Evolutionary conservation across 2,888 invertebrate species (phyloP), one percentile per base, ranked within the genome.

Genomic region (Cephus pygmeus): DNA sequence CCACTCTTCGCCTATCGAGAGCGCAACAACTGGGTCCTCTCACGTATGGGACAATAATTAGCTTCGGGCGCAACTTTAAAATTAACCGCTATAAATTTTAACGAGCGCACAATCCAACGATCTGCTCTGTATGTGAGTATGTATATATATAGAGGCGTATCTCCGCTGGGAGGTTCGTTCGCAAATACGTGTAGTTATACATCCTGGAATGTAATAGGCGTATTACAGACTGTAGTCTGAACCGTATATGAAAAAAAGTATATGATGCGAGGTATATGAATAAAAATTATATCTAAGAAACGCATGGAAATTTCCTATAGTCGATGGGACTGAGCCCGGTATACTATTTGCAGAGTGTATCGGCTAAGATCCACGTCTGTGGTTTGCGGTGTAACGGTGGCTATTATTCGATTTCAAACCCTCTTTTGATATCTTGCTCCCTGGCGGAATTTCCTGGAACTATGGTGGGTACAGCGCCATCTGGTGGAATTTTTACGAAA

Each of bases 81-180:
- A 86, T 85, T 83, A 81, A 84, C 74, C 79, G 73, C 80, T 81
- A 79, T 84, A 85, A 84, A 86, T 85, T 85, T 84, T 56, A 56
- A 56, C 23, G 56, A 56, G 23, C 56, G 23, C 56, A 23, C 56
- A 56, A 56, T 56, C 2, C 23, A 56, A 56, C 23, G 23, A 56
- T 9, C 23, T 56, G 56, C 9, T 56, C 9, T 56, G 9, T 23
- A 56, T 23, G 9, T 9, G 0, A 9, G 6, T 56, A 9, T 23
- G 6, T 34, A 23, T 56, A 1, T 40, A 15, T 40, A 40, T 40
- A 40, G 4, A 36, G 23, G 23, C 23, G 56, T 56, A 23, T 40
- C 23, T 56, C 9, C 9, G 56, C 9, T 56, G 23, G 56, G 56
- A 56, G 56, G 23, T 23, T 9, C 15, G 56, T 23, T 56, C 56